Evolutionary conservation across 2,113 vertebrate genomes (phyloP).

Genomic region (Sarotherodon lohbergeri): DNA sequence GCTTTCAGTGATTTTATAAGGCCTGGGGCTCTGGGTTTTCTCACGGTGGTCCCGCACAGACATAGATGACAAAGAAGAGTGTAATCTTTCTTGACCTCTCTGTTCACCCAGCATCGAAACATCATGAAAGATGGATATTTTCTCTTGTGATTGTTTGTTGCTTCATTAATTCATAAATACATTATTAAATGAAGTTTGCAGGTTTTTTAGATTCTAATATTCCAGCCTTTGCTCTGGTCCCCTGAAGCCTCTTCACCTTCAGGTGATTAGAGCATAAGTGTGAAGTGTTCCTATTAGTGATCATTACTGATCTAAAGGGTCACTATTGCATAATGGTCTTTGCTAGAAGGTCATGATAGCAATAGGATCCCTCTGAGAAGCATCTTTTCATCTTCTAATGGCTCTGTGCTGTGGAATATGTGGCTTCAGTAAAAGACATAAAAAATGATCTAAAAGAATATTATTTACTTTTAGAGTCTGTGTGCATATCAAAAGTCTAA

Average conservation of each 20-base stretch:
- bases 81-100: not conserved
- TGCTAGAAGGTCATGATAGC: conserved; percentile 39
- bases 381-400: conserved; percentile 15
- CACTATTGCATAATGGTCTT: conserved; percentile 4
- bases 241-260: not conserved
- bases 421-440: not conserved
- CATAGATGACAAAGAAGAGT: not conserved
- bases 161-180: not conserved
- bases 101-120: not conserved
- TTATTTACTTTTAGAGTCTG: not conserved
- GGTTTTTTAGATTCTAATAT: not conserved
- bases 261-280: not conserved
- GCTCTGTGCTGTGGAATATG: not conserved
- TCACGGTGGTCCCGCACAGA: not conserved
- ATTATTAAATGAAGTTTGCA: not conserved
- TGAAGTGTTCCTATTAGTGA: conserved; percentile 14
- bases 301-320: conserved; percentile 28
- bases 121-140: not conserved
- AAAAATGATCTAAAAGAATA: not conserved
- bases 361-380: not conserved
- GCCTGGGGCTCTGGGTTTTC: not conserved
- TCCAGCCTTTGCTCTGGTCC: not conserved
- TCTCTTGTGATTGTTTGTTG: not conserved
- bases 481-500: not conserved
- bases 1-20: not conserved